A percentile compares a stretch with the other conserved stretches of the same genome.
These are phyloP conservation scores for Eilema griseolum DNA, from an alignment of 2,888 invertebrate species.

Conservation along the genomic window DNA sequence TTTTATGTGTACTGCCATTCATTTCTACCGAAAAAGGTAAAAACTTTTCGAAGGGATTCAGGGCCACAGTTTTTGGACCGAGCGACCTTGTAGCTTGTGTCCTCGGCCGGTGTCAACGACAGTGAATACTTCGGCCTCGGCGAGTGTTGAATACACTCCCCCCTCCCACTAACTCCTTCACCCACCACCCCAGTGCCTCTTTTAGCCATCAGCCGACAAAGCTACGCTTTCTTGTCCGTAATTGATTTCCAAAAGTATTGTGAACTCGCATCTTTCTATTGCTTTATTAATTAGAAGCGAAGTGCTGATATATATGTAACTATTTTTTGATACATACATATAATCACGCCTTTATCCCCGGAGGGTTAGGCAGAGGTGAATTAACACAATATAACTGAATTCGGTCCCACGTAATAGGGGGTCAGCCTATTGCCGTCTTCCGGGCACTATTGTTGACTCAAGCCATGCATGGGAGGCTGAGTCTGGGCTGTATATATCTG, in stretches of 20 bases:
- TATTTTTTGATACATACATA: too few species aligned
- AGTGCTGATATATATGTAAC: background rate
- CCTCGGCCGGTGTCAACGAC: constrained; percentile 83
- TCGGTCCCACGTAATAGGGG: too few species aligned
- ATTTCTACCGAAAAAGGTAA: constrained; percentile 43
- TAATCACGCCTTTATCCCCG: too few species aligned
- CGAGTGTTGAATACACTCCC: constrained; percentile 60
- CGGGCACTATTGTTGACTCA: too few species aligned
- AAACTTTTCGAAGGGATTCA: constrained; percentile 56
- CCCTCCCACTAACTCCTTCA: constrained; percentile 36
- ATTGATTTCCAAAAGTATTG: constrained; percentile 68
- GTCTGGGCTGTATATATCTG: too few species aligned
- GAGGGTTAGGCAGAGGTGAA: too few species aligned
- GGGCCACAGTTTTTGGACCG: constrained; percentile 63
- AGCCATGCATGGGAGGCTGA: too few species aligned
- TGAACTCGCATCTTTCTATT: constrained; percentile 45
- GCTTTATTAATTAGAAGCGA: background rate
- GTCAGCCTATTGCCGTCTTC: too few species aligned
- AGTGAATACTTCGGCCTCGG: constrained; percentile 69
- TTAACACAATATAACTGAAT: too few species aligned
- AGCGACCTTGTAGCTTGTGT: constrained; percentile 77
- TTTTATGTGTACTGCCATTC: constrained; percentile 39
- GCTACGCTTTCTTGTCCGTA: constrained; percentile 42
- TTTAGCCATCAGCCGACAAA: constrained; percentile 46
- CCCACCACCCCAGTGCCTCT: constrained; percentile 36